Evolutionary conservation across 2,888 invertebrate genomes (phyloP).

Genomic region (Leptopterna dolabrata): DNA sequence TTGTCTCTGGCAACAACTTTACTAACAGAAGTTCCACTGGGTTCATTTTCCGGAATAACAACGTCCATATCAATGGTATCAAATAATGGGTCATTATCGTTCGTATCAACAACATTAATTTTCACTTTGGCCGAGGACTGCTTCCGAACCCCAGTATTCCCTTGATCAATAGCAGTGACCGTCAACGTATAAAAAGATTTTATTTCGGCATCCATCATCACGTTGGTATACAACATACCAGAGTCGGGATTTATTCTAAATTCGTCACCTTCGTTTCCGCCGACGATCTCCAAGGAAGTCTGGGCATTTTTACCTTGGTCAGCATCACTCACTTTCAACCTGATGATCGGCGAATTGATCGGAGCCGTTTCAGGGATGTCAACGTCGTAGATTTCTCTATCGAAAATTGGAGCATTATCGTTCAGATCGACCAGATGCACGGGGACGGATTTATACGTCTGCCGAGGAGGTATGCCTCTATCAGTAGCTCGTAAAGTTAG

Average conservation of each 20-base stretch:
- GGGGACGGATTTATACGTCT: conserved; percentile 83
- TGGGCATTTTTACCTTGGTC: conserved; percentile 86
- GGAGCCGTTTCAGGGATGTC: conserved; percentile 90
- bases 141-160: conserved; percentile 83
- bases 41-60: conserved; percentile 86
- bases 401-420: conserved; percentile 89
- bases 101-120: conserved; percentile 88
- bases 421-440: conserved; percentile 84
- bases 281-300: conserved; percentile 88
- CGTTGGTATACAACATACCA: conserved; percentile 88
- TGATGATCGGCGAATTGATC: conserved; percentile 86
- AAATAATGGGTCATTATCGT: conserved; percentile 94
- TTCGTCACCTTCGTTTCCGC: conserved; percentile 90
- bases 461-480: conserved; percentile 81
- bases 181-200: conserved; percentile 87
- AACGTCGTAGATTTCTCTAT: conserved; percentile 86
- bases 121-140: conserved; percentile 92
- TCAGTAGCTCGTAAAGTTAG: conserved; percentile 88
- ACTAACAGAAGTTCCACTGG: conserved; percentile 85
- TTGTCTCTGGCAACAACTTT: conserved; percentile 87
- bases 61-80: conserved; percentile 78
- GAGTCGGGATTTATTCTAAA: conserved; percentile 89
- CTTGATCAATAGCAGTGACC: conserved; percentile 89
- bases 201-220: conserved; percentile 84
- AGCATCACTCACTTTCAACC: conserved; percentile 86